Percentiles rank a stretch among this genome's conserved stretches.
phyloP scores from a whole-genome alignment of 1,140 invertebrate species.

The Pogonus chalceus region DNA sequence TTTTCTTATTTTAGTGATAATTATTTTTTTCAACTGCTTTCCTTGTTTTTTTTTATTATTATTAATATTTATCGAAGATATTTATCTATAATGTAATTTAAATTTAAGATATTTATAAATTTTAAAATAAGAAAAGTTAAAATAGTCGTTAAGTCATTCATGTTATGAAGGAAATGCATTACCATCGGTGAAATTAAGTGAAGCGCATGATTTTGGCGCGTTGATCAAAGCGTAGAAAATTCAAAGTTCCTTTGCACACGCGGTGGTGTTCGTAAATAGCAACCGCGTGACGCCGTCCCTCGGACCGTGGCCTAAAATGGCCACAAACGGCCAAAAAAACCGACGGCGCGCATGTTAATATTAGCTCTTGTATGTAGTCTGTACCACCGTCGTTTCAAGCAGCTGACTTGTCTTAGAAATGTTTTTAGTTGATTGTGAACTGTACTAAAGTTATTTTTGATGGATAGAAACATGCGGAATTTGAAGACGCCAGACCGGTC shows the following conservation, averaged over 20 bases:
- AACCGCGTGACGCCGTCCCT: background rate
- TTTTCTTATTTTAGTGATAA: too few relatives aligned
- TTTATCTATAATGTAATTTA: too few relatives aligned
- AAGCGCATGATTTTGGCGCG: background rate
- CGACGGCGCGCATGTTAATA: background rate
- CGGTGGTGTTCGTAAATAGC: background rate
- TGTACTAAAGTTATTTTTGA: conserved; percentile 10
- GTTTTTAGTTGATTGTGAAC: background rate
- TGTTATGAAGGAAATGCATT: background rate
- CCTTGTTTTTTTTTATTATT: too few relatives aligned
- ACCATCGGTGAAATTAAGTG: background rate
- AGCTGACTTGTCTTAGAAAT: background rate
- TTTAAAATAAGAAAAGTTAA: too few relatives aligned
- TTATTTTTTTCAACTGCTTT: too few relatives aligned
- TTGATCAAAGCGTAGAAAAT: background rate
- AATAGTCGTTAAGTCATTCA: too few relatives aligned
- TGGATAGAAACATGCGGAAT: conserved; percentile 23
- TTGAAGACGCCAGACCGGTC: conserved; percentile 20
- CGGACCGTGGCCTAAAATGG: background rate
- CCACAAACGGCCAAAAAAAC: background rate
- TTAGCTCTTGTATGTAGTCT: conserved; percentile 4
- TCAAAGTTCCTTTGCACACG: background rate
- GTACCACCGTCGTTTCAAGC: background rate
- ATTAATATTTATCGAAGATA: too few relatives aligned
- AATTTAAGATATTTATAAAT: too few relatives aligned